A percentile compares a stretch with the other conserved stretches of the same genome.
Conservation (phyloP, 2,113 vertebrate species). For the Ifrita kowaldi region DNA sequence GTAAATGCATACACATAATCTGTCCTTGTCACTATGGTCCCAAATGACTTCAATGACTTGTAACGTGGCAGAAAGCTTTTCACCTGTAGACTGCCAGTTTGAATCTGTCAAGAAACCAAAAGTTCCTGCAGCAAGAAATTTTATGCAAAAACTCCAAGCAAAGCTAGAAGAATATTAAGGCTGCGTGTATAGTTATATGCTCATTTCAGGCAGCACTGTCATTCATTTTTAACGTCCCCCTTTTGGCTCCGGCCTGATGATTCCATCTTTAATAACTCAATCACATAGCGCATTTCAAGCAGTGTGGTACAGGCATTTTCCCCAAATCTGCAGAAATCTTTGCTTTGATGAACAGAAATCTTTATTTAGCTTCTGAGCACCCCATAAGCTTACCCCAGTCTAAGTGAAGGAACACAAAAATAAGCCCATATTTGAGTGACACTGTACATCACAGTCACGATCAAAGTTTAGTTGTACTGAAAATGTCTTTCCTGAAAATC, state of each 20-base stretch:
- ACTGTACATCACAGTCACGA: not conserved
- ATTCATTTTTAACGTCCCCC: not conserved
- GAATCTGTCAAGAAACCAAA: not conserved
- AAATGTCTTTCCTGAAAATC: not conserved
- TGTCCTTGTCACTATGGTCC: not conserved
- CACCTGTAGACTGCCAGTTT: not conserved
- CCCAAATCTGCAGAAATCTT: not conserved
- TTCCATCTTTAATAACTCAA: not conserved
- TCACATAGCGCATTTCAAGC: not conserved
- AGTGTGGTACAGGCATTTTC: not conserved
- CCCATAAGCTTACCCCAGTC: fast-evolving
- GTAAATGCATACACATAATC: not conserved
- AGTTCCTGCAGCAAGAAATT: not conserved
- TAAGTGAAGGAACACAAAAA: not conserved
- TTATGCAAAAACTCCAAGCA: not conserved
- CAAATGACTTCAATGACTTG: not conserved
- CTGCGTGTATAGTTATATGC: not conserved
- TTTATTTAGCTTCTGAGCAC: not conserved
- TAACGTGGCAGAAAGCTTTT: not conserved
- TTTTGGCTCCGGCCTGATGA: not conserved
- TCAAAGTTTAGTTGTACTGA: not conserved
- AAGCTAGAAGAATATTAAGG: not conserved
- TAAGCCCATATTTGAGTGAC: not conserved
- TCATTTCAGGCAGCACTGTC: not conserved
- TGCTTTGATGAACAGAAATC: not conserved